Evolutionary conservation across 1,140 invertebrate genomes (phyloP).

Genomic region (Sinonovacula constricta): DNA sequence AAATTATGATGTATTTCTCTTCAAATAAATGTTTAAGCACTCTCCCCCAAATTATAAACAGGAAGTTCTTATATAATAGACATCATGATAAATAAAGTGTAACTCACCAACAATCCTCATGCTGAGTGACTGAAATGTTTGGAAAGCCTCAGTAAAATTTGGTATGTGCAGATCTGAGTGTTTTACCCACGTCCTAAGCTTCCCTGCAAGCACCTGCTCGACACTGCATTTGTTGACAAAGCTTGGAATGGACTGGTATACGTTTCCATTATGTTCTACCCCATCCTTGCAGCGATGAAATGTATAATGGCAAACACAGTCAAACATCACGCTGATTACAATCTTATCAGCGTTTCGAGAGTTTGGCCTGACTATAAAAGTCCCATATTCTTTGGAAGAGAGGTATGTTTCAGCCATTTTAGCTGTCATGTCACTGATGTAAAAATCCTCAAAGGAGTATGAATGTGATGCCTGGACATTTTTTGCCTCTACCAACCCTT

Average conservation of each 20-base stretch:
- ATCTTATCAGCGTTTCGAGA: slow-evolving; percentile 21
- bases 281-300: slow-evolving; percentile 26
- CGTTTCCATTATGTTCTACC: slow-evolving; percentile 21
- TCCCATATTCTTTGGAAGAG: slow-evolving; percentile 8
- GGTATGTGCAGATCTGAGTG: slow-evolving; percentile 32
- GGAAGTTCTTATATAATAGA: too few relatives aligned
- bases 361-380: slow-evolving; percentile 24
- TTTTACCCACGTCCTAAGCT: slow-evolving; percentile 22
- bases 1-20: too few relatives aligned
- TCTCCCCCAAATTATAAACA: too few relatives aligned
- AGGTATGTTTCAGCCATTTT: slow-evolving; percentile 35
- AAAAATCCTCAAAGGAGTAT: slow-evolving; percentile 39
- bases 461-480: slow-evolving; percentile 23
- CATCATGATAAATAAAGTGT: too few relatives aligned
- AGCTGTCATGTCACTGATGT: slow-evolving; percentile 29
- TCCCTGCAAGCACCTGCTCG: slow-evolving; percentile 8
- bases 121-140: slow-evolving; percentile 15
- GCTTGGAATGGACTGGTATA: slow-evolving; percentile 40
- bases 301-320: slow-evolving; percentile 31
- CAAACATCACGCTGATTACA: slow-evolving; percentile 38
- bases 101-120: slow-evolving; percentile 40
- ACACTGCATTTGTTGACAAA: slow-evolving; percentile 41
- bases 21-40: too few relatives aligned
- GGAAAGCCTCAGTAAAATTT: slow-evolving; percentile 1
- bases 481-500: slow-evolving; percentile 10